A percentile compares a stretch with the other conserved stretches of the same genome.
Conservation (phyloP, 2,113 vertebrate genomes). For the Symphodus melops region DNA sequence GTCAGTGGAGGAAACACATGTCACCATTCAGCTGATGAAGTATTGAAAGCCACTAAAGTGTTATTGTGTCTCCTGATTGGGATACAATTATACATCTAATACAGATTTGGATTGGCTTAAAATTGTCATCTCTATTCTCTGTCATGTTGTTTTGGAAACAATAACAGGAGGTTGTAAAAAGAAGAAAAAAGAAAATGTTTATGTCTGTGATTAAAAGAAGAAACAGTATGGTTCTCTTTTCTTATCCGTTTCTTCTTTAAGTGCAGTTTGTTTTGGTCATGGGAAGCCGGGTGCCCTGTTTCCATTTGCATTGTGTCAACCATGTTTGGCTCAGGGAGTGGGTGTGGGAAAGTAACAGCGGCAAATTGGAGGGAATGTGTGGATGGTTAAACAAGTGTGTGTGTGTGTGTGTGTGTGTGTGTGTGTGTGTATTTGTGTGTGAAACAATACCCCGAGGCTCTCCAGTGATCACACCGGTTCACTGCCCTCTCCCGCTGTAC, state of each 20-base stretch:
- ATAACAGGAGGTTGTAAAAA: constrained; percentile 22
- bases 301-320: constrained; percentile 55
- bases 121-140: neutral
- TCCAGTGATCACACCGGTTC: constrained; percentile 72
- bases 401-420: constrained; percentile 36
- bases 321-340: constrained; percentile 44
- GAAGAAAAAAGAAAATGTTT: constrained; percentile 12
- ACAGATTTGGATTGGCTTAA: constrained; percentile 4
- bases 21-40: constrained; percentile 24
- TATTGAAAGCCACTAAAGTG: constrained; percentile 19
- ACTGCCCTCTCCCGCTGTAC: constrained; percentile 66
- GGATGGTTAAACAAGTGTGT: constrained; percentile 31
- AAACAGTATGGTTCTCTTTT: constrained; percentile 3
- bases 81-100: neutral
- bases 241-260: constrained; percentile 31
- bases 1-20: constrained; percentile 25
- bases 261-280: constrained; percentile 34
- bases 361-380: constrained; percentile 63
- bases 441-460: constrained; percentile 69
- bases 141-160: constrained; percentile 12
- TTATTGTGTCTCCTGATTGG: constrained; percentile 34
- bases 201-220: constrained; percentile 26
- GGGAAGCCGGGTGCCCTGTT: constrained; percentile 45
- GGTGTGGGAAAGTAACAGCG: constrained; percentile 62
- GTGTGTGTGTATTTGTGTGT: constrained; percentile 25